These are phyloP conservation scores for Helicoverpa assulta DNA, from an alignment of 2,888 invertebrate genomes.

Conservation along the genomic window DNA sequence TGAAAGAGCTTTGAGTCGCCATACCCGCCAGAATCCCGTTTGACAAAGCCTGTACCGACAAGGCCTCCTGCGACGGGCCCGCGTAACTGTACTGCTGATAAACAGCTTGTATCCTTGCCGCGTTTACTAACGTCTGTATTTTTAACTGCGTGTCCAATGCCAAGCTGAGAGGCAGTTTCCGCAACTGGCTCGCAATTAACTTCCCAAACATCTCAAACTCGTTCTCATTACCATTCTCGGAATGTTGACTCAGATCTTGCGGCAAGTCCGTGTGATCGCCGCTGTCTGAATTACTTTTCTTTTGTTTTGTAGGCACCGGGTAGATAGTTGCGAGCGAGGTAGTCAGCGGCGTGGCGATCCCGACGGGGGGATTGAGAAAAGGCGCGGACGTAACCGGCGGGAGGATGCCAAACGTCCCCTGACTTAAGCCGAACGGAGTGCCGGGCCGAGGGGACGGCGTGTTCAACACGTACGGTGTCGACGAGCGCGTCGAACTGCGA, in stretches of 20 bases:
- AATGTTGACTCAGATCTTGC: conserved; percentile 86
- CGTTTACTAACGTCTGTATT: conserved; percentile 86
- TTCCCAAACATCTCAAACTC: conserved; percentile 89
- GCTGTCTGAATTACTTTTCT: conserved; percentile 79
- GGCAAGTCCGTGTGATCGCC: conserved; percentile 81
- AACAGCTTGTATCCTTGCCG: conserved; percentile 86
- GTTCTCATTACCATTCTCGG: conserved; percentile 85
- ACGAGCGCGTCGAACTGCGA: conserved; percentile 85
- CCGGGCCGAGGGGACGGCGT: conserved; percentile 86
- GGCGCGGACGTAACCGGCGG: conserved; percentile 81
- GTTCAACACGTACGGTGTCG: conserved; percentile 86
- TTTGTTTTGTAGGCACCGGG: conserved; percentile 84
- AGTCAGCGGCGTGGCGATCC: conserved; percentile 86
- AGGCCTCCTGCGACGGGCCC: conserved; percentile 85
- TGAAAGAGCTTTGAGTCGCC: conserved; percentile 80
- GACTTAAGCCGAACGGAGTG: conserved; percentile 85
- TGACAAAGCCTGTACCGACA: conserved; percentile 86
- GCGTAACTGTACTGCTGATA: conserved; percentile 88
- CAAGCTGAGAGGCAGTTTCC: conserved; percentile 84
- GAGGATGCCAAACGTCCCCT: conserved; percentile 83
- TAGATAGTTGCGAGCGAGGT: conserved; percentile 86
- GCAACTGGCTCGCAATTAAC: conserved; percentile 85
- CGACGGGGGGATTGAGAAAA: conserved; percentile 86
- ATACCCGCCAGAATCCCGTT: conserved; percentile 86
- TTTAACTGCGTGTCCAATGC: conserved; percentile 87